These are phyloP conservation scores for Hypotaenidia philippensis DNA, from an alignment of 2,797 vertebrate species.

Conservation along the genomic window DNA sequence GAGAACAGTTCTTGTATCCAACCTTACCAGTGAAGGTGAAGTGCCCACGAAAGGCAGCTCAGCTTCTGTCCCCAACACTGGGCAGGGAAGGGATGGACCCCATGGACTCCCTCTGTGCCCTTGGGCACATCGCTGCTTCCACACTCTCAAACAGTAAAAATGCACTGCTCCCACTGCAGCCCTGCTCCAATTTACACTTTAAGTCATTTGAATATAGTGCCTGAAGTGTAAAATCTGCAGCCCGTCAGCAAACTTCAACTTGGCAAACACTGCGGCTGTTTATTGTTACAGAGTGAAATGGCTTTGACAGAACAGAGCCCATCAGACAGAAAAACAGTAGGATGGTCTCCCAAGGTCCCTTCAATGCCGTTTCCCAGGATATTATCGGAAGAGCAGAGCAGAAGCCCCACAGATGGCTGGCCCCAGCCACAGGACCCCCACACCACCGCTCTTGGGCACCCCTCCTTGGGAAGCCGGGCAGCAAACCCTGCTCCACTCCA, in stretches of 20 bases:
- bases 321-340: background rate
- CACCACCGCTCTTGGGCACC: background rate
- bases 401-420: background rate
- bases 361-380: background rate
- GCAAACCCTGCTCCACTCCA: background rate
- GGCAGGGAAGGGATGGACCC: background rate
- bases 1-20: background rate
- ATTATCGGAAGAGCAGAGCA: background rate
- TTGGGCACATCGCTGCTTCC: background rate
- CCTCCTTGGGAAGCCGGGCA: background rate
- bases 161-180: background rate
- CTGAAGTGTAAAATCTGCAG: constrained; percentile 30
- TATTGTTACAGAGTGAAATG: background rate
- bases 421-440: rapidly evolving
- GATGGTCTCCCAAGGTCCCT: background rate
- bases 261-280: constrained; percentile 38
- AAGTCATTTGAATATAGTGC: constrained; percentile 18
- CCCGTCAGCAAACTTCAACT: background rate
- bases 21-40: background rate
- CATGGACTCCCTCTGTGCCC: background rate
- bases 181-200: background rate
- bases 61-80: background rate
- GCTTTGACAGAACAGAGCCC: background rate
- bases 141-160: background rate
- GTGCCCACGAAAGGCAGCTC: background rate